Evolutionary conservation across 2,888 invertebrate genomes (phyloP), one percentile per base, ranked within the genome.

Genomic region (Mylabris sibirica): DNA sequence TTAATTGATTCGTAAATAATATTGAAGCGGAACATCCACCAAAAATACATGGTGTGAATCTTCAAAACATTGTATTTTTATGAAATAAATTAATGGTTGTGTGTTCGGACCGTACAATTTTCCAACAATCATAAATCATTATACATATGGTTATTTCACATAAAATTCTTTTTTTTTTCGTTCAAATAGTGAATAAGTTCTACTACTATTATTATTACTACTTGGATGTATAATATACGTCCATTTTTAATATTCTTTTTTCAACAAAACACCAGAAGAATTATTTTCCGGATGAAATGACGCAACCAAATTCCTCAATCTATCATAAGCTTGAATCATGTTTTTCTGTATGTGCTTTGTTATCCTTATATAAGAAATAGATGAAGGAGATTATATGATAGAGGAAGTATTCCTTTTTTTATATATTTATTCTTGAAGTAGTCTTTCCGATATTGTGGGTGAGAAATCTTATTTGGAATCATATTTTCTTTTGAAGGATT

Each of bases 311-410:
- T 60, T 35, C 34, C 60, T 60, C 60, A 60, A 38, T 60, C 34
- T 60, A 34, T 60, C 60, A 38, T 38, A 30, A 60, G n/a, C 30
- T 60, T 38, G 35, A 60, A 35, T 60, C 17, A 60, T 60, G 20
- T 60, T 60, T 60, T 20, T 38, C n/a, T 44, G n/a, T 44, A 41
- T 41, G 44, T 44, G 44, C 44, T 44, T 44, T 44, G 44, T 44
- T 44, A 44, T n/a, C 17, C 17, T 44, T 44, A 44, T 44, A 44
- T 44, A 44, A n/a, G 44, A 44, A 44, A 44, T 44, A 44, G 44
- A 44, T 44, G 17, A 44, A 44, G 44, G 30, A 60, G 60, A 60
- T 60, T 60, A 60, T 60, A 60, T 14, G 60, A 34, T 35, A 35
- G 59, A 22, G 24, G 26, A 30, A 30, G n/a, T 8, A 11, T 60